Evolutionary conservation across 2,797 vertebrate species (phyloP).

Genomic region (Ibycter americanus): DNA sequence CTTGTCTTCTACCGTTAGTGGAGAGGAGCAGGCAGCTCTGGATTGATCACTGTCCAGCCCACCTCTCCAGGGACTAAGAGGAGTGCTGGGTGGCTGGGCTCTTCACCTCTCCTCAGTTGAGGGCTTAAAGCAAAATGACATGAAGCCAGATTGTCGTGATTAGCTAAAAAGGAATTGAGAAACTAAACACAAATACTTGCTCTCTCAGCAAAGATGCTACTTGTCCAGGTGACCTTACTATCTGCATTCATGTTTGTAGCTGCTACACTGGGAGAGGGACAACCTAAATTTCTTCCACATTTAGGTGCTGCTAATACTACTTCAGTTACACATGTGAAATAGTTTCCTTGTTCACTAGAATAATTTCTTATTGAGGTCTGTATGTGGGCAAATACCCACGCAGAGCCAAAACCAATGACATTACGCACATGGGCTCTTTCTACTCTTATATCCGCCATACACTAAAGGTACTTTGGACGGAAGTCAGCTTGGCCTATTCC

Average conservation of each 20-base stretch:
- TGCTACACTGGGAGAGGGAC: neutral
- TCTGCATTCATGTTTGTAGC: neutral
- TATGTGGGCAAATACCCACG: accelerated
- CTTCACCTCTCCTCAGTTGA: neutral
- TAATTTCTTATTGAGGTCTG: neutral
- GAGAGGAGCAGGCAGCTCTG: neutral
- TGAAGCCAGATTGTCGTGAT: neutral
- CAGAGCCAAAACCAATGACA: neutral
- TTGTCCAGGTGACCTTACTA: neutral
- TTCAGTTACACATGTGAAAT: neutral
- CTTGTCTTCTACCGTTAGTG: neutral
- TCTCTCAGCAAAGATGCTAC: neutral
- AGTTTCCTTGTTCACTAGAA: neutral
- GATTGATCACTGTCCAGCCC: neutral
- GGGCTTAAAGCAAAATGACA: neutral
- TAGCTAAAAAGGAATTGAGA: neutral
- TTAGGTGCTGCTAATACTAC: neutral
- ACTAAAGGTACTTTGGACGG: neutral
- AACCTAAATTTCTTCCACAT: neutral
- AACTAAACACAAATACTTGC: neutral
- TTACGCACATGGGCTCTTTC: neutral
- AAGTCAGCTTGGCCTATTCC: neutral
- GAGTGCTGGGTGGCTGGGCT: neutral
- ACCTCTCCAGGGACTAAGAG: neutral
- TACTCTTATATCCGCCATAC: neutral